These are phyloP conservation scores for Poecilobothrus nobilitatus DNA, from an alignment of 2,888 invertebrate species.

Conservation along the genomic window DNA sequence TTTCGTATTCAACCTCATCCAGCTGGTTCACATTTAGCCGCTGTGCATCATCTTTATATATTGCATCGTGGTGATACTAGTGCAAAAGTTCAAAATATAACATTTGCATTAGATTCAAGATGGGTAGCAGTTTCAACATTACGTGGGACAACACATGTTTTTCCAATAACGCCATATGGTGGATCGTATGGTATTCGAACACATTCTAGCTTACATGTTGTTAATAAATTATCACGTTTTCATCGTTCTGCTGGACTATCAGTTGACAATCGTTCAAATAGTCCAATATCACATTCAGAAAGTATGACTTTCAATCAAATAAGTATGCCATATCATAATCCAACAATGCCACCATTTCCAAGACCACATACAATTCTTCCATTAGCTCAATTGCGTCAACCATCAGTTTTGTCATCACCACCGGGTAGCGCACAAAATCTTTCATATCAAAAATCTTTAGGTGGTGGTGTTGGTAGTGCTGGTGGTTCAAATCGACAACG, in stretches of 20 bases:
- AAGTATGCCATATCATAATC: conserved; percentile 68
- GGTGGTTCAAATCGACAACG: conserved; percentile 53
- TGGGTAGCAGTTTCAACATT: conserved; percentile 96
- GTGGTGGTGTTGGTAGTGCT: not conserved
- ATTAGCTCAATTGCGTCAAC: conserved; percentile 76
- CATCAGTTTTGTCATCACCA: conserved; percentile 41
- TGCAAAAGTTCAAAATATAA: conserved; percentile 87
- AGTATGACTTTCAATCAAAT: conserved; percentile 41
- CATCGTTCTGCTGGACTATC: conserved; percentile 90
- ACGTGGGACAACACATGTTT: conserved; percentile 95
- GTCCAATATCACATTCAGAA: conserved; percentile 50
- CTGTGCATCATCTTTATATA: conserved; percentile 90
- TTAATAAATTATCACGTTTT: conserved; percentile 88
- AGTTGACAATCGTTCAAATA: conserved; percentile 61
- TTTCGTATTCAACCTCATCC: conserved; percentile 92
- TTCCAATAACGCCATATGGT: conserved; percentile 94
- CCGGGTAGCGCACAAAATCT: conserved; percentile 31
- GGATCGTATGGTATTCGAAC: conserved; percentile 86
- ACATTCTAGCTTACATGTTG: conserved; percentile 87
- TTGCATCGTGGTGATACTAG: conserved; percentile 93
- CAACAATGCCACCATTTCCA: conserved; percentile 84
- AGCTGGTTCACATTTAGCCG: conserved; percentile 73
- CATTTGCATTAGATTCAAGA: conserved; percentile 85
- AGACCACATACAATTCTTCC: conserved; percentile 72
- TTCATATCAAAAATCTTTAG: conserved; percentile 20